phyloP scores from a whole-genome alignment of 2,113 vertebrate species.

The Salvelinus sp. region DNA sequence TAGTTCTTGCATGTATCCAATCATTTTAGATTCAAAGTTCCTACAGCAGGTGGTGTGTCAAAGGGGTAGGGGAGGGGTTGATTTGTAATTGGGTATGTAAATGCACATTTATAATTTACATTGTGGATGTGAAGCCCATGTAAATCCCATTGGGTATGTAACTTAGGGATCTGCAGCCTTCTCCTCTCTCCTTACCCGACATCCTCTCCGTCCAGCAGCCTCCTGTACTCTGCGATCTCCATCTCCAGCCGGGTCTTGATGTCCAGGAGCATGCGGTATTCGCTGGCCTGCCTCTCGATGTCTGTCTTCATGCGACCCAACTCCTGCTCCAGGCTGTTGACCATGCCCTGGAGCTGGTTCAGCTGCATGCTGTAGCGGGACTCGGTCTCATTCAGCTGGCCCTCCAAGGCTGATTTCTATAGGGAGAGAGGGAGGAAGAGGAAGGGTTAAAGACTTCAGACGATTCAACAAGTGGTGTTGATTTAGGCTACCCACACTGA shows the following conservation, averaged over 20 bases:
- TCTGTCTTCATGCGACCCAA: conserved; percentile 53
- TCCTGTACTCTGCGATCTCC: conserved; percentile 78
- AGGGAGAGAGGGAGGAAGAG: conserved; percentile 7
- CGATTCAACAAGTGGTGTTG: background rate
- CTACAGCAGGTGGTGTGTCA: too few relatives aligned
- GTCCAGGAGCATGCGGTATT: conserved; percentile 70
- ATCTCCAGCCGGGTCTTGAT: conserved; percentile 76
- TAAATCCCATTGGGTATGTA: background rate
- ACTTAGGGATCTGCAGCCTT: background rate
- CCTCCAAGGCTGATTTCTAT: conserved; percentile 70
- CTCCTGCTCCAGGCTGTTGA: conserved; percentile 62
- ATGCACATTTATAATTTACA: too few relatives aligned
- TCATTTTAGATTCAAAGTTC: background rate
- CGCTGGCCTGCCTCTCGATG: conserved; percentile 60
- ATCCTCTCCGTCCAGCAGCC: conserved; percentile 74
- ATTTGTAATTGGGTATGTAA: too few relatives aligned
- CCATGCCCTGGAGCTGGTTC: conserved; percentile 55
- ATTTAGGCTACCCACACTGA: background rate
- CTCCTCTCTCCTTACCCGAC: conserved; percentile 41
- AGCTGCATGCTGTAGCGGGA: conserved; percentile 57
- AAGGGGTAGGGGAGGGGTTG: too few relatives aligned
- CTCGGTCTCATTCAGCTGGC: conserved; percentile 64
- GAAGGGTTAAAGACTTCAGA: background rate
- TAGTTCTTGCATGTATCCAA: background rate
- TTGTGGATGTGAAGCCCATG: too few relatives aligned